These are phyloP conservation scores for Poeciliopsis infans DNA, from an alignment of 2,797 vertebrate genomes.

Conservation along the genomic window DNA sequence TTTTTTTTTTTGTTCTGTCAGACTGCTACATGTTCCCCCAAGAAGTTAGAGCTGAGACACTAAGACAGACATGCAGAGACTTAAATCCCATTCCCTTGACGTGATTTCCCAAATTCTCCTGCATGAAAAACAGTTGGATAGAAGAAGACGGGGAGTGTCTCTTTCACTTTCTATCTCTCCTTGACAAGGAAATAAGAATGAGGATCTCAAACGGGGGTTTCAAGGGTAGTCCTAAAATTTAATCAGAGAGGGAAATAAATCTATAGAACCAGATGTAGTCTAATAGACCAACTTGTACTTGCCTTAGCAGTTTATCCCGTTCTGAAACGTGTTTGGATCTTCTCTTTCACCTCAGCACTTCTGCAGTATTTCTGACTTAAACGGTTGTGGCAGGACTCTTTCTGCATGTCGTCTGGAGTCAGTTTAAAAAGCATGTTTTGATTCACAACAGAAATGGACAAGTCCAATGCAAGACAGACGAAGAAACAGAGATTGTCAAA, in stretches of 20 bases:
- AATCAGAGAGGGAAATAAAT: slow-evolving; percentile 53
- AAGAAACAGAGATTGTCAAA: neutral
- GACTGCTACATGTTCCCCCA: slow-evolving; percentile 17
- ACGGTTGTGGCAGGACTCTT: neutral
- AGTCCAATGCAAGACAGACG: neutral
- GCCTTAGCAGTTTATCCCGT: slow-evolving; percentile 15
- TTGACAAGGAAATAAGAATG: slow-evolving; percentile 22
- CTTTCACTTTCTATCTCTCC: slow-evolving; percentile 16
- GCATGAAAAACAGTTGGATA: slow-evolving; percentile 29
- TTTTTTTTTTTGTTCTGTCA: slow-evolving; percentile 23
- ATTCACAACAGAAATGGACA: neutral
- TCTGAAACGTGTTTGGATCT: slow-evolving; percentile 5
- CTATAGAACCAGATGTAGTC: slow-evolving; percentile 12
- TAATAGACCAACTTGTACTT: neutral
- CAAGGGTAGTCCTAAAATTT: slow-evolving; percentile 23
- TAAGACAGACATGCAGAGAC: slow-evolving; percentile 22
- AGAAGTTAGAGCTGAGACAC: slow-evolving; percentile 24
- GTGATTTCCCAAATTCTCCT: slow-evolving; percentile 31
- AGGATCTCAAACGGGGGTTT: slow-evolving; percentile 43
- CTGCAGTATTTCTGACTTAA: neutral
- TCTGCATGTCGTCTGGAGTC: neutral
- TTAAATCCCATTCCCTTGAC: slow-evolving; percentile 47
- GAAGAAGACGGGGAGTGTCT: slow-evolving; percentile 16
- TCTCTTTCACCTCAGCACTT: neutral
- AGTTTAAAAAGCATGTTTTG: neutral